Evolutionary conservation across 1,140 invertebrate species (phyloP), one percentile per base, ranked within the genome.

Genomic region (Lepeophtheirus salmonis): DNA sequence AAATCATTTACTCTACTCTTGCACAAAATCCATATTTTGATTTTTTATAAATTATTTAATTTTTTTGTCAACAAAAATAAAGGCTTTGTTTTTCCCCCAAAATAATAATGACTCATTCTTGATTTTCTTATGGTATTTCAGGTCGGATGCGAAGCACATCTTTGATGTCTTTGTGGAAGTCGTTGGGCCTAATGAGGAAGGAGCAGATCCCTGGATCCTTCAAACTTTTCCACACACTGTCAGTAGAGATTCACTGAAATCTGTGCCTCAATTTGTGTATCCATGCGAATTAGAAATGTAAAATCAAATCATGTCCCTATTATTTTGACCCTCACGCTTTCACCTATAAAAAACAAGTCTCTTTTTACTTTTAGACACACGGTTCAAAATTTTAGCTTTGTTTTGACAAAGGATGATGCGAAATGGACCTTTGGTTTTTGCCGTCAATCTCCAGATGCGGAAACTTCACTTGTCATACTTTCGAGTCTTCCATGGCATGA

Each of bases 401-500:
- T 94, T 24, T 73, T 95, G 64, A 95, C 91, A 17, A 88, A 84
- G 66, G 77, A 84, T 65, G 88, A 94, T 69, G 90, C 88, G 22
- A 90, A 91, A 77, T 95, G 87, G 80, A 89, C 86, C 30, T 95
- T 90, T 78, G 90, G 90, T 63, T 95, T 90, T 72, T 94, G 89
- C 71, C 81, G 89, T 50, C 86, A 91, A 69, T 84, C 90, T 72
- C 83, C 86, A 14, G 82, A 83, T 67, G 78, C 81, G 14, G 77
- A 83, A 68, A 82, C 82, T 48, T 80, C 83, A 59, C 72, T 88
- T 65, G 81, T 89, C 49, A 68, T 89, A 52, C 73, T 86, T 61
- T 90, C 87, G 67, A 84, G 82, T 70, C 74, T 95, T 65, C 89
- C 90, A 64, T 95, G 90, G 90, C 90, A 92, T 71, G 89, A 94